Conservation (phyloP, 2,113 vertebrate species). For the Machaerirhynchus nigripectus region DNA sequence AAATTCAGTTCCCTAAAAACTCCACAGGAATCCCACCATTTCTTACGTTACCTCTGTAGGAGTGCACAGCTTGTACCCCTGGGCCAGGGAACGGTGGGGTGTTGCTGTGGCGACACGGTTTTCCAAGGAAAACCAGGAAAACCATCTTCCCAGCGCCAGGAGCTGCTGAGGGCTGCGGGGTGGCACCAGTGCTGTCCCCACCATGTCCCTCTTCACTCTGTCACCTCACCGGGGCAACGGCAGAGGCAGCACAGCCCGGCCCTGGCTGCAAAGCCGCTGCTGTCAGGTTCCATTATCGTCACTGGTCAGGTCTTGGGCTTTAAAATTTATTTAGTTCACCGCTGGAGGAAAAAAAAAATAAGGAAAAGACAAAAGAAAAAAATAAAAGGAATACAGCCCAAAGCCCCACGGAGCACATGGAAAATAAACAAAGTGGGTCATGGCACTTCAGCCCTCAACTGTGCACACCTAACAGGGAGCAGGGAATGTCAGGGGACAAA, state of each 20-base stretch:
- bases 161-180: not conserved
- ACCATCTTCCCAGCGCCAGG: not conserved
- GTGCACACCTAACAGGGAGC: not conserved
- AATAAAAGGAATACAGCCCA: not conserved
- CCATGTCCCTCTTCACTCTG: not conserved
- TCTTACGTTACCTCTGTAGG: not conserved
- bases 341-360: not conserved
- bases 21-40: fast-evolving
- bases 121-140: not conserved
- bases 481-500: not conserved
- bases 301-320: not conserved
- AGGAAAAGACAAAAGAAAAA: not conserved
- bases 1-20: no score
- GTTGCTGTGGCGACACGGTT: not conserved
- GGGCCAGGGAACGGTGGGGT: not conserved
- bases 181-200: not conserved
- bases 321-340: not conserved
- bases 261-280: not conserved
- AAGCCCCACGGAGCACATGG: not conserved
- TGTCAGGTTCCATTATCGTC: not conserved
- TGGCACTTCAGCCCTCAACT: not conserved
- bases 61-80: fast-evolving
- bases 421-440: not conserved
- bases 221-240: not conserved
- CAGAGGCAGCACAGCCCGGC: not conserved